These are phyloP conservation scores for Actenoides hombroni DNA, from an alignment of 2,113 vertebrate species.

Conservation along the genomic window DNA sequence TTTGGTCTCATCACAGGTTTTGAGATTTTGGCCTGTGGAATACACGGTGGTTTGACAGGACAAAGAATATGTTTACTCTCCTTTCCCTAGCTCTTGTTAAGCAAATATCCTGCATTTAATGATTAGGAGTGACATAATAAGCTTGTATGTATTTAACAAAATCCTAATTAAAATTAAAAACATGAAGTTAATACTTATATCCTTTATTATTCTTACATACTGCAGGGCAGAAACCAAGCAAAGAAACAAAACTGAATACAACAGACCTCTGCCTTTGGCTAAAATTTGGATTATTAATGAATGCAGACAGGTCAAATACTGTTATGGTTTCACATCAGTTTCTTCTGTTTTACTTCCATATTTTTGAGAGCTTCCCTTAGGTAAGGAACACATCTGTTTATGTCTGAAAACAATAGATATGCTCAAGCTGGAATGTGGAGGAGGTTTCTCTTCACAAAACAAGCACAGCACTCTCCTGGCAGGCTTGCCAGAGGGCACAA, in stretches of 20 bases:
- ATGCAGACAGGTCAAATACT: conserved; percentile 61
- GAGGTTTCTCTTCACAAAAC: conserved; percentile 66
- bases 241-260: conserved; percentile 37
- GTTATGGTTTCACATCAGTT: conserved; percentile 63
- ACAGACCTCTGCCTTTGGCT: conserved; percentile 50
- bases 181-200: not conserved
- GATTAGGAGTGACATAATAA: not conserved
- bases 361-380: conserved; percentile 67
- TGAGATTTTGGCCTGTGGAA: not conserved
- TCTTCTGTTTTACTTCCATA: conserved; percentile 68
- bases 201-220: not conserved
- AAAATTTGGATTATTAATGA: conserved; percentile 50
- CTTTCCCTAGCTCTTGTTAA: not conserved
- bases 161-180: not conserved
- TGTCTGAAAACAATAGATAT: conserved; percentile 59
- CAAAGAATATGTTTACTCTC: not conserved
- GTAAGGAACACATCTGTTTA: conserved; percentile 67
- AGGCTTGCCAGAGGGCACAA: conserved; percentile 70
- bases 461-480: conserved; percentile 63
- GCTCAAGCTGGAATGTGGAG: conserved; percentile 62
- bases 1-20: not conserved
- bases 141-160: not conserved
- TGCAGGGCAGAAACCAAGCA: not conserved
- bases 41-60: not conserved
- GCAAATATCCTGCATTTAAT: not conserved